Evolutionary conservation across 2,888 invertebrate species (phyloP), one percentile per base, ranked within the genome.

Genomic region (Mystacides longicornis): DNA sequence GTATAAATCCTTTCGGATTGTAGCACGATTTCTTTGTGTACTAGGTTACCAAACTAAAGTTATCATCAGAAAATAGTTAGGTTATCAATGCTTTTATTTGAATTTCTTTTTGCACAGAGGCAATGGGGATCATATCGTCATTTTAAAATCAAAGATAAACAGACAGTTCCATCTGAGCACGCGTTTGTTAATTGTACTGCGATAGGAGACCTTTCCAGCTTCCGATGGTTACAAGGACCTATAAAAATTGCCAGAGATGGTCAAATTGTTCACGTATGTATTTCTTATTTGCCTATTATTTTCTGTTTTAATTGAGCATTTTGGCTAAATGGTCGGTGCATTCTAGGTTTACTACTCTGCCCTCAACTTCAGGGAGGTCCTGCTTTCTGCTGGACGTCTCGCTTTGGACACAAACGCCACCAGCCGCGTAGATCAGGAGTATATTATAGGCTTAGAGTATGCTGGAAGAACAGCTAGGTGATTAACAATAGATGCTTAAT

Each of bases 291-390:
- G n/a, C n/a, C n/a, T n/a, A n/a, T n/a, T n/a, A n/a, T n/a, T n/a
- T n/a, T n/a, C n/a, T n/a, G n/a, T n/a, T 7, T 7, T 27, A 5
- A 27, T 7, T 27, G 27, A 27, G 27, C 11, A 27, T 27, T 11
- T 11, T 27, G n/a, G n/a, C n/a, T 27, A 27, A 5, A 27, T 27
- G 27, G 11, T 27, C 27, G 27, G 27, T 27, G n/a, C 14, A 37
- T 37, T 37, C 37, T 67, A 81, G 68, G 80, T 89, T 1, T 80
- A 86, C 64, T 93, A 88, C 67, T 74, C 91, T 0, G 82, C 93
- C 0, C 69, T 97, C 14, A 98, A 97, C 73, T 97, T 96, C 82
- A 85, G 92, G 65, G 97, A 97, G 69, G 78, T 98, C 0, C 96
- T 97, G 97, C 77, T 92, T 1, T 92, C 95, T 0, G 91, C 91